These are phyloP conservation scores for Geothlypis trichas DNA, from an alignment of 2,113 vertebrate species.

Conservation along the genomic window DNA sequence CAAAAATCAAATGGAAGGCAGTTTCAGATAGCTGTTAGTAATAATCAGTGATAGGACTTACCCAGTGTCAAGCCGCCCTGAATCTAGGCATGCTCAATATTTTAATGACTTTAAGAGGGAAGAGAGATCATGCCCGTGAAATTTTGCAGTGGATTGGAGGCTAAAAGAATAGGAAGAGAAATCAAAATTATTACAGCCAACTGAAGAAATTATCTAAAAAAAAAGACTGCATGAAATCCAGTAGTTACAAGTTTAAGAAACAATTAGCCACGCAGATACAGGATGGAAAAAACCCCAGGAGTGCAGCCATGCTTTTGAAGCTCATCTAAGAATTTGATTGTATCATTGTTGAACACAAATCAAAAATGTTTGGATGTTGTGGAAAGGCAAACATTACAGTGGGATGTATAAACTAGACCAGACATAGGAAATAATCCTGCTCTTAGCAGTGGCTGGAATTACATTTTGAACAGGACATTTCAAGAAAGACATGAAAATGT, in stretches of 20 bases:
- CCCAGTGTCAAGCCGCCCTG: rapidly evolving
- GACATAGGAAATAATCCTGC: background rate
- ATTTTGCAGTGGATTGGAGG: background rate
- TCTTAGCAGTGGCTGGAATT: background rate
- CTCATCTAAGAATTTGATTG: background rate
- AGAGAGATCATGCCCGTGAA: background rate
- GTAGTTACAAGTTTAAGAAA: background rate
- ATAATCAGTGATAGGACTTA: background rate
- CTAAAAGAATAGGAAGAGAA: background rate
- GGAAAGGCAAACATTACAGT: background rate
- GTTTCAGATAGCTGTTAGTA: background rate
- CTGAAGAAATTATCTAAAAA: background rate
- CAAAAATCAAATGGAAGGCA: background rate
- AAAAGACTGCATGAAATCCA: background rate
- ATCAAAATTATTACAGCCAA: background rate
- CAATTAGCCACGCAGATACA: background rate
- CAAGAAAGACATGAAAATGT: background rate
- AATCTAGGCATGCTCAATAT: background rate
- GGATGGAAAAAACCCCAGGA: rapidly evolving
- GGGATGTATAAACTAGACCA: background rate
- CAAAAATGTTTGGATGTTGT: background rate
- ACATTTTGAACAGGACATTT: background rate
- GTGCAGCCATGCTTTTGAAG: background rate
- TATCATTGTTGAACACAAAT: background rate
- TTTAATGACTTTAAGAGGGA: background rate